Percentiles rank a stretch among this genome's conserved stretches.
phyloP scores from a whole-genome alignment of 2,888 invertebrate genomes.

The Cyaniris semiargus region DNA sequence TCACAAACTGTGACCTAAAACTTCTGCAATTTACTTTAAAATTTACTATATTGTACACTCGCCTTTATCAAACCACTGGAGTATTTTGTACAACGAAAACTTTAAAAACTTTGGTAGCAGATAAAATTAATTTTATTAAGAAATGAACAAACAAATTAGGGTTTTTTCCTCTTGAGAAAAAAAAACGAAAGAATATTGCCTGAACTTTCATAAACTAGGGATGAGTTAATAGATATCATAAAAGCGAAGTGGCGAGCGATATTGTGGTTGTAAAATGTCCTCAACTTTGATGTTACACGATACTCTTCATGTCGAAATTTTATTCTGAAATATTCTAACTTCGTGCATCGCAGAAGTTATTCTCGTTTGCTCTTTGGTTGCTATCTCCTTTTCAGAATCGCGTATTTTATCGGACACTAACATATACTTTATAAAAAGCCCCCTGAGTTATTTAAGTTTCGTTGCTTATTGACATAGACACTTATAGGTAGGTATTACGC shows the following conservation, averaged over 20 bases:
- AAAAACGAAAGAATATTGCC: too few species aligned
- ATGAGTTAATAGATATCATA: too few species aligned
- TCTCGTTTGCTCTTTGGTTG: neutral
- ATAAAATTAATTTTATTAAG: neutral
- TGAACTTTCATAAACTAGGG: too few species aligned
- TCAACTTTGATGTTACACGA: neutral
- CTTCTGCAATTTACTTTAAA: conserved; percentile 17
- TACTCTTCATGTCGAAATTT: neutral
- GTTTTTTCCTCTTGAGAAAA: neutral
- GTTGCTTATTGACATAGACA: too few species aligned
- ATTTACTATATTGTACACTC: neutral
- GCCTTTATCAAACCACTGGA: conserved; percentile 7
- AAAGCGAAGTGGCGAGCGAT: neutral
- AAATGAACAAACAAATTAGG: neutral
- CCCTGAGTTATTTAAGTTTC: neutral
- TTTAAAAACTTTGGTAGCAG: neutral
- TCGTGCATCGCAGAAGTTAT: neutral
- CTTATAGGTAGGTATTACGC: too few species aligned
- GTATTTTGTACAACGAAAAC: neutral
- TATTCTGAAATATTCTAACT: neutral
- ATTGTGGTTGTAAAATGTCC: neutral
- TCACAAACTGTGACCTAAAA: conserved; percentile 13
- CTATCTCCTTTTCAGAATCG: neutral
- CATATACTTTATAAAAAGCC: neutral
- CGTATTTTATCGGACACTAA: neutral